These are phyloP conservation scores for Mesopsocus fuscifrons DNA, from an alignment of 2,888 invertebrate genomes.

Conservation along the genomic window DNA sequence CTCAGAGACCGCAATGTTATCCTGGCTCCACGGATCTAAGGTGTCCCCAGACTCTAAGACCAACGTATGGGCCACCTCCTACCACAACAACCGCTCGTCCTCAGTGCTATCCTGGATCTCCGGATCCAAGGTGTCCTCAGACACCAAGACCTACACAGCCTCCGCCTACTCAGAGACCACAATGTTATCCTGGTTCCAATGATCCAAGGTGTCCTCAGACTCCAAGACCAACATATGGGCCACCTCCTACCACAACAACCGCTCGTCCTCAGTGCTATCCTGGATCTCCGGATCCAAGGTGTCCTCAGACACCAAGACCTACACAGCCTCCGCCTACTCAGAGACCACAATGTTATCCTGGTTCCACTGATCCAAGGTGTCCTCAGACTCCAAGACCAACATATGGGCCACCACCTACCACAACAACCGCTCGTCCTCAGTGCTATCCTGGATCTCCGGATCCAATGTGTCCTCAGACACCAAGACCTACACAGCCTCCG, in stretches of 20 bases:
- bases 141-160: slow-evolving; percentile 16
- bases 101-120: slow-evolving; percentile 20
- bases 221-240: slow-evolving; percentile 12
- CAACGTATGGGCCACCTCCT: slow-evolving; percentile 17
- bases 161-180: slow-evolving; percentile 15
- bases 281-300: slow-evolving; percentile 19
- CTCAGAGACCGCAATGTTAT: slow-evolving; percentile 22
- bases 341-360: slow-evolving; percentile 17
- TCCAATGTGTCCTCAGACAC: slow-evolving; percentile 20
- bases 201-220: slow-evolving; percentile 17
- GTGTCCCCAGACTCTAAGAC: slow-evolving; percentile 20
- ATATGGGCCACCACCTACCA: slow-evolving; percentile 18
- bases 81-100: slow-evolving; percentile 14
- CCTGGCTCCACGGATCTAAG: slow-evolving; percentile 28
- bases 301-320: slow-evolving; percentile 17
- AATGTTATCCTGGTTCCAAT: slow-evolving; percentile 15
- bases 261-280: slow-evolving; percentile 20
- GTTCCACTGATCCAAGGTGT: slow-evolving; percentile 22
- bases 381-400: slow-evolving; percentile 19
- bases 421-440: slow-evolving; percentile 19
- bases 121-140: slow-evolving; percentile 20
- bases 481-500: slow-evolving; percentile 14
- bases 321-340: slow-evolving; percentile 11
- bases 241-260: slow-evolving; percentile 19
- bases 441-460: slow-evolving; percentile 24